Evolutionary conservation across 1,140 invertebrate genomes (phyloP).

Genomic region (Eciton burchellii): DNA sequence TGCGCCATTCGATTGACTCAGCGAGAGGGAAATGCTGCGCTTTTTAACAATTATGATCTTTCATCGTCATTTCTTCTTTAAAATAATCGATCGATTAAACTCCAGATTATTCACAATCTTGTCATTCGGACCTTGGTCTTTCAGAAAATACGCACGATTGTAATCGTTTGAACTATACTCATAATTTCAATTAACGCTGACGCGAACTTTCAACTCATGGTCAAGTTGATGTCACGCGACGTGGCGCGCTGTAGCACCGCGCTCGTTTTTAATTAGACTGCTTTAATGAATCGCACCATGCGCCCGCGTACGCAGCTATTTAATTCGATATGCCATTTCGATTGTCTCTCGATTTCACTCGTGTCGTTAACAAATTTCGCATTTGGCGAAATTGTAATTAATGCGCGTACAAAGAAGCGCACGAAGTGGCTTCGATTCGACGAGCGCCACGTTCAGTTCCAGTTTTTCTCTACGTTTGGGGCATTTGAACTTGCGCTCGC

Average conservation of each 20-base stretch:
- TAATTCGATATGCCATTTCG: conserved; percentile 54
- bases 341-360: not conserved
- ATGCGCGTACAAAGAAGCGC: not conserved
- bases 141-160: no score
- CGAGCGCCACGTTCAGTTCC: conserved; percentile 4
- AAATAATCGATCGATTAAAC: not conserved
- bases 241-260: not conserved
- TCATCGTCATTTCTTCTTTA: not conserved
- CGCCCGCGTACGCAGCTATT: conserved; percentile 17
- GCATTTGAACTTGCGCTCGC: conserved; percentile 15
- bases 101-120: no score
- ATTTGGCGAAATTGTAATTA: conserved; percentile 13
- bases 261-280: conserved; percentile 52
- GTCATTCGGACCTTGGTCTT: no score
- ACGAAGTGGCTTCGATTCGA: not conserved
- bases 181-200: not conserved
- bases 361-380: conserved; percentile 29
- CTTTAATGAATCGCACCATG: not conserved
- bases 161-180: not conserved
- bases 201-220: not conserved
- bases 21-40: not conserved
- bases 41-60: not conserved
- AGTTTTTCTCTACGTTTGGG: not conserved
- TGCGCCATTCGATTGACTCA: not conserved
- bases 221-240: not conserved